Base-by-base conservation (phyloP, 2,113 vertebrate genomes). In the Neogobius melanostomus region DNA sequence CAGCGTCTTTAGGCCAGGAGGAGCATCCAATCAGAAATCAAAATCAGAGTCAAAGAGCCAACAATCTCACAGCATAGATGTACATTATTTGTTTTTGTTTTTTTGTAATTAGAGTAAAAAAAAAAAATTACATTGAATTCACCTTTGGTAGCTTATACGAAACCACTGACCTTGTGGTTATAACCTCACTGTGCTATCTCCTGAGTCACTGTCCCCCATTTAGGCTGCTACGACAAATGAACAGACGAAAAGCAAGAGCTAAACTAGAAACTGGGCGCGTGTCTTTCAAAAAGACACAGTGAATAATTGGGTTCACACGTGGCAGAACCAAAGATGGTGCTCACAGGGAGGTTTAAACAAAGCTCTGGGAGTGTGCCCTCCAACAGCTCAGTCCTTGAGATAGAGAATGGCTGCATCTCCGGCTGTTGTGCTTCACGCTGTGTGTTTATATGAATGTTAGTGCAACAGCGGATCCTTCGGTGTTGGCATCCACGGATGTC, bases 401-500 rank as follows among this genome's bases (percentile, higher is more conserved):
- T 51, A 50, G 62, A 69, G 44, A 62, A 61, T 15, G 14, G 44
- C 49, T 74, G 47, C 3, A 60, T n/a, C 43, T 54, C 66, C 7
- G 48, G 53, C n/a, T 60, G 53, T 66, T 54, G 65, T 42, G 46
- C 53, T 60, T 61, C 53, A 69, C 11, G 65, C 48, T 47, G 44
- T 11, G 59, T 45, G 56, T 59, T 43, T 53, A 44, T 49, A 48
- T 47, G 46, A 17, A 71, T 53, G 36, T 70, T 60, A 53, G 60
- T 44, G 42, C 49, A 54, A 0, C 8, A 36, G n/a, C 51, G 43
- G 28, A 43, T 12, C 15, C 10, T 17, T 49, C 7, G 7, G 15
- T 53, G 16, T 57, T 72, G 65, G 45, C 56, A 62, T 66, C 54
- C 57, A 12, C 52, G 49, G 46, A 68, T 60, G 68, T 77, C 71